Conservation (phyloP, 2,888 invertebrate species). For the Acholoe squamosa region DNA sequence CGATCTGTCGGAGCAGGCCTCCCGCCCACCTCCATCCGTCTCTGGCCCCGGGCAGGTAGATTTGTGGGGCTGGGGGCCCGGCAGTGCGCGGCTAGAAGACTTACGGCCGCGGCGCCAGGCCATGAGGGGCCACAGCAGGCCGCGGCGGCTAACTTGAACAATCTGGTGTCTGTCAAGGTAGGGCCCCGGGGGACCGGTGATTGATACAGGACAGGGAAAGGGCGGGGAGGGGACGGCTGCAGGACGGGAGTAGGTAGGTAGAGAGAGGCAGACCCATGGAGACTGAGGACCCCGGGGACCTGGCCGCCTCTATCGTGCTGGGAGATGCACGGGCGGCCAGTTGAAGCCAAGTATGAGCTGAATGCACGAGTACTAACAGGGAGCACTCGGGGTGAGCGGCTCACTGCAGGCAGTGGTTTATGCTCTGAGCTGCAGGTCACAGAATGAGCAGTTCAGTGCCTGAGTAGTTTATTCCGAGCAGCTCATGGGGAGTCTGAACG, state of each 20-base stretch:
- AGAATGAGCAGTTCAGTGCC: too few relatives aligned
- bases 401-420: not conserved
- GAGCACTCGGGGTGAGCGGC: not conserved
- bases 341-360: not conserved
- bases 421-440: too few relatives aligned
- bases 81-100: not conserved
- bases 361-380: not conserved
- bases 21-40: not conserved
- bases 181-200: not conserved
- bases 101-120: not conserved
- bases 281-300: not conserved
- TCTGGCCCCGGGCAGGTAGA: conserved; percentile 30
- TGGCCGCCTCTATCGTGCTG: not conserved
- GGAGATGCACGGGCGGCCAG: not conserved
- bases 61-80: conserved; percentile 44
- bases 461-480: too few relatives aligned
- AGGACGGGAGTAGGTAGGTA: not conserved
- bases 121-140: not conserved
- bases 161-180: conserved; percentile 34
- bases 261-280: not conserved
- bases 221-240: not conserved
- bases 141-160: conserved; percentile 11
- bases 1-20: not conserved
- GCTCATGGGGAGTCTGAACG: too few relatives aligned
- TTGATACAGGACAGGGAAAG: conserved; percentile 4